Evolutionary conservation across 2,113 vertebrate genomes (phyloP).

Genomic region (Phoxinus phoxinus): DNA sequence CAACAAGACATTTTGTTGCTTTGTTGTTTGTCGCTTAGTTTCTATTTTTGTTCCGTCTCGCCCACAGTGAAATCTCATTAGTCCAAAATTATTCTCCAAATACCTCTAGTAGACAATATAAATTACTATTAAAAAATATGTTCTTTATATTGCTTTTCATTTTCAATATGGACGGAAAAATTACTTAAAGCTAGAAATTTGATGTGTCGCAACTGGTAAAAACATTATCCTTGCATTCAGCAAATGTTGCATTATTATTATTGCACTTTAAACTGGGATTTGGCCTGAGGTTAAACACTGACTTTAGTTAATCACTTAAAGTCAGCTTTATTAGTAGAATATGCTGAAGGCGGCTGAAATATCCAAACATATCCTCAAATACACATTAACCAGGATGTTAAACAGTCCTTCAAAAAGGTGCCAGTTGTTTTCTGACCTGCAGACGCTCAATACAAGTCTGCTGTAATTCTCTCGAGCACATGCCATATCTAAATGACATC

Average conservation of each 20-base stretch:
- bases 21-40: too few relatives aligned
- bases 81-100: background rate
- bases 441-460: background rate
- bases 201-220: background rate
- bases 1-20: background rate
- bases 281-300: background rate
- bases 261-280: background rate
- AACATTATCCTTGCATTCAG: background rate
- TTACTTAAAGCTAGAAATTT: background rate
- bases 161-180: background rate
- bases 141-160: background rate
- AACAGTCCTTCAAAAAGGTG: conserved; percentile 4
- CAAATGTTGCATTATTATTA: background rate
- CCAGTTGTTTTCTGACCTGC: conserved; percentile 3
- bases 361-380: background rate
- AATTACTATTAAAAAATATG: background rate
- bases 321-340: background rate
- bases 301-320: background rate
- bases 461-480: background rate
- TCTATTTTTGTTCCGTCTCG: background rate
- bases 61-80: too few relatives aligned
- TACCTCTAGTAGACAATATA: background rate
- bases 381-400: conserved; percentile 34
- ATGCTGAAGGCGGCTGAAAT: conserved; percentile 1
- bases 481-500: background rate